phyloP scores from a whole-genome alignment of 1,140 invertebrate genomes.

The Centruroides vittatus region DNA sequence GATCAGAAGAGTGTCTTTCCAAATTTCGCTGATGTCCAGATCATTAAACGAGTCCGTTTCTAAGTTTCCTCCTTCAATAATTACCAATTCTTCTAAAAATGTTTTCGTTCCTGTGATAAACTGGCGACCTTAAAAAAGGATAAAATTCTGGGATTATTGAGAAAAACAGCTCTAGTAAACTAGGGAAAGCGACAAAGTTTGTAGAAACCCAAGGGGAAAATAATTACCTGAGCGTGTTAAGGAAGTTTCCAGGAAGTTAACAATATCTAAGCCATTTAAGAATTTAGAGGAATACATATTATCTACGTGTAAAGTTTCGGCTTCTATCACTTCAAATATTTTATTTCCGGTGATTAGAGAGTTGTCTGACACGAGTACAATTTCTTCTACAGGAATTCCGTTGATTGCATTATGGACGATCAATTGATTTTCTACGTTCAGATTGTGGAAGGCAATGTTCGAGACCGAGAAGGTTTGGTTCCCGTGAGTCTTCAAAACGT shows the following conservation, averaged over 20 bases:
- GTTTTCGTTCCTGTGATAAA: slow-evolving; percentile 4
- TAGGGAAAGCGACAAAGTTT: too few species aligned
- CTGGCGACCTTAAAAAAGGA: slow-evolving; percentile 4
- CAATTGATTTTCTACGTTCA: background rate
- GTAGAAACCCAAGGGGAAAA: background rate
- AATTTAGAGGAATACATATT: too few species aligned
- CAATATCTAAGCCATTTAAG: slow-evolving; percentile 8
- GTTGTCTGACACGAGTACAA: slow-evolving; percentile 4
- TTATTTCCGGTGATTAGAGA: background rate
- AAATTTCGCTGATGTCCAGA: slow-evolving; percentile 6
- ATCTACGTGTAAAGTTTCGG: background rate
- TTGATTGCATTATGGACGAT: slow-evolving; percentile 6
- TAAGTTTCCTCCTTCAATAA: background rate
- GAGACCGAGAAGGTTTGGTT: background rate
- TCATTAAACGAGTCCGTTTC: slow-evolving; percentile 9
- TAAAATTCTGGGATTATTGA: background rate
- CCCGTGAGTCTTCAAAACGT: slow-evolving; percentile 7
- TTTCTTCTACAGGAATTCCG: slow-evolving; percentile 6
- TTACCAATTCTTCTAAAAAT: slow-evolving; percentile 1
- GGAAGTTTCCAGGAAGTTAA: slow-evolving; percentile 4
- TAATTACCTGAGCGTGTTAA: slow-evolving; percentile 7
- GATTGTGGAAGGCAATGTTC: too few species aligned
- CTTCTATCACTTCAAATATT: slow-evolving; percentile 1
- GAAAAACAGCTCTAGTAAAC: too few species aligned
- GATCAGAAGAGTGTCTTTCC: slow-evolving; percentile 8